Conservation (phyloP, 1,140 invertebrate genomes). For the Brachionus manjavacas region DNA sequence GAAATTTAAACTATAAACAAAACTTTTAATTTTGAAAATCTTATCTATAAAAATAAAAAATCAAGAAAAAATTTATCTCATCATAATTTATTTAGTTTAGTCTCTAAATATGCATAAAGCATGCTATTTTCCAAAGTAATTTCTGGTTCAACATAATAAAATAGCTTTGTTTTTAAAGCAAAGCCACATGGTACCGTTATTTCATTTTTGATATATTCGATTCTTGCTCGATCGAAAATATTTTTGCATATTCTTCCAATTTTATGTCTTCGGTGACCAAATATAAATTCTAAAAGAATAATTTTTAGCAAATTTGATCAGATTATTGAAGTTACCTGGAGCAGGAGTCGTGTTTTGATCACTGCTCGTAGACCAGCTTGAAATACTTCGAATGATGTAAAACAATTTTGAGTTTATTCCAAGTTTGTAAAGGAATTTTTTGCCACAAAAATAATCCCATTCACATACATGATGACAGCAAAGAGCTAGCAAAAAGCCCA, state of each 20-base stretch:
- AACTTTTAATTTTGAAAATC: too few relatives aligned
- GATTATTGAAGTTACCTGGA: not conserved
- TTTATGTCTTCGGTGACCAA: not conserved
- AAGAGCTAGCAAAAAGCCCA: constrained; percentile 7
- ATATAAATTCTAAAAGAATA: not conserved
- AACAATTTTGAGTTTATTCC: constrained; percentile 31
- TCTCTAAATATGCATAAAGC: not conserved
- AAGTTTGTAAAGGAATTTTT: not conserved
- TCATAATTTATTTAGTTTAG: not conserved
- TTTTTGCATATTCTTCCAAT: constrained; percentile 42
- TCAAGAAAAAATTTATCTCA: not conserved
- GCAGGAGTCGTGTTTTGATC: not conserved
- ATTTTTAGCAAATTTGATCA: not conserved
- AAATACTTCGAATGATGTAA: constrained; percentile 22
- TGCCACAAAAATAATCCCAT: constrained; percentile 35
- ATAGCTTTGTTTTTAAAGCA: not conserved
- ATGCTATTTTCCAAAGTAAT: constrained; percentile 34
- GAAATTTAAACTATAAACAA: too few relatives aligned
- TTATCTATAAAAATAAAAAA: too few relatives aligned
- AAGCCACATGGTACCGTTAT: not conserved
- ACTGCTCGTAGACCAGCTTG: constrained; percentile 4
- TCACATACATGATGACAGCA: constrained; percentile 37
- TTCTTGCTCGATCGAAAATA: constrained; percentile 7
- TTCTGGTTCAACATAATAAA: constrained; percentile 38
- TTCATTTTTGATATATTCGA: constrained; percentile 14